Conservation (phyloP, 2,797 vertebrate genomes). For the Sebastes trivittatus region DNA sequence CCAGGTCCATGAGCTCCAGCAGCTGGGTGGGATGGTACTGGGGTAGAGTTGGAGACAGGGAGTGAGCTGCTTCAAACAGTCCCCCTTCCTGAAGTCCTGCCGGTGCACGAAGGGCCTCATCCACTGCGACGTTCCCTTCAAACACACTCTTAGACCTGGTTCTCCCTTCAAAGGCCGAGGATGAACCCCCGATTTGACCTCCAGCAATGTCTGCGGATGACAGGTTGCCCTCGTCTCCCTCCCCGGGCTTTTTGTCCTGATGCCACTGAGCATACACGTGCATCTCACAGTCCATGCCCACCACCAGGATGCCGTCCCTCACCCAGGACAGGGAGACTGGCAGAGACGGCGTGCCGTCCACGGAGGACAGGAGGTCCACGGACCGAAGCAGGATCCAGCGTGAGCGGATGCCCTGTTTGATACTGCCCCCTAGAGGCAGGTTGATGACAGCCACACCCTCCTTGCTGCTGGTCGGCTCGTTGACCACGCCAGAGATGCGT, state of each 20-base stretch:
- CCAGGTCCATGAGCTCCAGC: conserved; percentile 97
- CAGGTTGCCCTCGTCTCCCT: conserved; percentile 80
- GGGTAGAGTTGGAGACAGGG: conserved; percentile 95
- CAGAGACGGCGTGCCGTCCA: conserved; percentile 95
- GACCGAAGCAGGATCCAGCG: conserved; percentile 95
- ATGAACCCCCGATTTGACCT: conserved; percentile 59
- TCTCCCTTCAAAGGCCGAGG: conserved; percentile 78
- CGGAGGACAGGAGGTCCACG: conserved; percentile 93
- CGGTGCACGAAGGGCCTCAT: conserved; percentile 91
- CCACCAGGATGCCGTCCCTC: conserved; percentile 95
- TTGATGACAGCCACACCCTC: conserved; percentile 96
- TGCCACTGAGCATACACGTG: conserved; percentile 99
- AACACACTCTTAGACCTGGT: conserved; percentile 87
- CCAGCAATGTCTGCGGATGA: conserved; percentile 78
- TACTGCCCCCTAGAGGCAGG: conserved; percentile 97
- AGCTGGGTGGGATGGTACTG: conserved; percentile 98
- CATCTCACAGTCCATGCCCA: conserved; percentile 99
- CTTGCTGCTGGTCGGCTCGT: conserved; percentile 92
- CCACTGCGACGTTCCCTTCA: conserved; percentile 86
- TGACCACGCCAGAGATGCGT: conserved; percentile 95
- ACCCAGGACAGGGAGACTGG: conserved; percentile 98
- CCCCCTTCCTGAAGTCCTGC: conserved; percentile 95
- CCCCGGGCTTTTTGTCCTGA: conserved; percentile 88
- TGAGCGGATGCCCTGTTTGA: conserved; percentile 97
- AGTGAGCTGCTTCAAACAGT: conserved; percentile 96